These are phyloP conservation scores for Ateles fusciceps DNA, from an alignment of 2,797 vertebrate species.

Conservation along the genomic window DNA sequence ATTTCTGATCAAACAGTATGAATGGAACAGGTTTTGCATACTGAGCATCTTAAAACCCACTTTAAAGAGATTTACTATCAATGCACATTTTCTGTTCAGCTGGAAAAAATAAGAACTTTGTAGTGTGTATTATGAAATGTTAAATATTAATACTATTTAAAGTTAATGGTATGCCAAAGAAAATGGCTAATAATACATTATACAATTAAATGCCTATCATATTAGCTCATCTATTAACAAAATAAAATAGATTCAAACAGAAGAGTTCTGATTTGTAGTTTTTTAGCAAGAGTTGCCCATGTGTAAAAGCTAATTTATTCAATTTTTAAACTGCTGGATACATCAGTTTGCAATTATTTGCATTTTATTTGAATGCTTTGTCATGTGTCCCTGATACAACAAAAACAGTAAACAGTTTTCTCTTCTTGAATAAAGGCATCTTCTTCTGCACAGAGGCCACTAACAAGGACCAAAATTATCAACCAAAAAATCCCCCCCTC, in stretches of 20 bases:
- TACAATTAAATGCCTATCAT: slow-evolving; percentile 88
- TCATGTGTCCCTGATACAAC: slow-evolving; percentile 77
- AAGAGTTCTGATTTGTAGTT: slow-evolving; percentile 83
- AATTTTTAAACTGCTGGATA: slow-evolving; percentile 80
- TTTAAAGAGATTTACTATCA: slow-evolving; percentile 82
- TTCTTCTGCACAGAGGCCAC: slow-evolving; percentile 52
- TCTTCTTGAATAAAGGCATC: slow-evolving; percentile 58
- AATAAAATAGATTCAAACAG: slow-evolving; percentile 84
- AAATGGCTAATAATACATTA: slow-evolving; percentile 87
- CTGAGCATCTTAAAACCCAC: slow-evolving; percentile 69
- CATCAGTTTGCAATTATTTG: slow-evolving; percentile 85
- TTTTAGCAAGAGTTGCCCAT: slow-evolving; percentile 81
- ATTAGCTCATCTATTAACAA: slow-evolving; percentile 86
- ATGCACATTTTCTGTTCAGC: slow-evolving; percentile 76
- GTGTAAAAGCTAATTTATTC: slow-evolving; percentile 86
- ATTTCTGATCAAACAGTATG: slow-evolving; percentile 78
- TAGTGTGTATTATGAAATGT: slow-evolving; percentile 84
- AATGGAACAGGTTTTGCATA: slow-evolving; percentile 77
- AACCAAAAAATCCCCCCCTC: neutral
- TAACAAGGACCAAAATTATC: neutral
- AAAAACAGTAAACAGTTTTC: slow-evolving; percentile 71
- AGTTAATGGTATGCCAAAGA: slow-evolving; percentile 87
- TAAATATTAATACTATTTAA: slow-evolving; percentile 87
- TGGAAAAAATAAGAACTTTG: slow-evolving; percentile 82
- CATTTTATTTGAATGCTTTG: slow-evolving; percentile 83